Evolutionary conservation across 2,888 invertebrate species (phyloP).

Genomic region (Hylaea fasciaria): DNA sequence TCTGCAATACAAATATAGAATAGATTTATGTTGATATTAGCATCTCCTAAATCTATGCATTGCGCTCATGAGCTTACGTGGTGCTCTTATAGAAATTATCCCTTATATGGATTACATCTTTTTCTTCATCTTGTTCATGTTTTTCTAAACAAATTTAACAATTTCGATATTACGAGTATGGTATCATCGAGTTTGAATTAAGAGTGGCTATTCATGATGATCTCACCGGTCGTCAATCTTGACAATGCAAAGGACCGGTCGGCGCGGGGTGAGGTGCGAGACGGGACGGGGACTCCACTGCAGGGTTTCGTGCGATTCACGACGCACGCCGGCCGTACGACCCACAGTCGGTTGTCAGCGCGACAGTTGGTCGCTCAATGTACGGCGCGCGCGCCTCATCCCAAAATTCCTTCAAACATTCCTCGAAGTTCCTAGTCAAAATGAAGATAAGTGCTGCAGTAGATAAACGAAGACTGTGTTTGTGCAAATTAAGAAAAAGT

Average conservation of each 20-base stretch:
- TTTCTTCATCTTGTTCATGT: not conserved
- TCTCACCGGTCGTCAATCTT: slow-evolving; percentile 82
- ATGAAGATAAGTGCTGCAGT: slow-evolving; percentile 62
- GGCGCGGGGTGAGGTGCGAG: slow-evolving; percentile 63
- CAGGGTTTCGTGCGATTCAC: slow-evolving; percentile 79
- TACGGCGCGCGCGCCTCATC: slow-evolving; percentile 79
- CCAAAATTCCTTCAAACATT: slow-evolving; percentile 60
- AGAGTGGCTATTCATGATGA: slow-evolving; percentile 72
- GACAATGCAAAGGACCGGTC: slow-evolving; percentile 83
- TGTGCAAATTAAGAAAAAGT: slow-evolving; percentile 63
- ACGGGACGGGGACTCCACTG: slow-evolving; percentile 67
- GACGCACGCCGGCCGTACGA: slow-evolving; percentile 64
- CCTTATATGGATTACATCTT: slow-evolving; percentile 1
- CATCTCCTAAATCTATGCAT: not conserved
- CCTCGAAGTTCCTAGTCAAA: slow-evolving; percentile 69
- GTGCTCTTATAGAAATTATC: not conserved
- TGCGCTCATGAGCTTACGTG: not conserved
- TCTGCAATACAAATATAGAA: not conserved
- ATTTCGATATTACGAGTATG: slow-evolving; percentile 39
- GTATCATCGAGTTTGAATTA: slow-evolving; percentile 63
- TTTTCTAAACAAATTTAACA: slow-evolving; percentile 24
- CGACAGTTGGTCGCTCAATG: slow-evolving; percentile 77
- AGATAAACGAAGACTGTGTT: slow-evolving; percentile 51
- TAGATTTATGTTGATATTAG: not conserved
- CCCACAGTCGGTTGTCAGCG: slow-evolving; percentile 65